Base-by-base conservation (phyloP, 2,797 vertebrate species). In the Sebastes itinus region DNA sequence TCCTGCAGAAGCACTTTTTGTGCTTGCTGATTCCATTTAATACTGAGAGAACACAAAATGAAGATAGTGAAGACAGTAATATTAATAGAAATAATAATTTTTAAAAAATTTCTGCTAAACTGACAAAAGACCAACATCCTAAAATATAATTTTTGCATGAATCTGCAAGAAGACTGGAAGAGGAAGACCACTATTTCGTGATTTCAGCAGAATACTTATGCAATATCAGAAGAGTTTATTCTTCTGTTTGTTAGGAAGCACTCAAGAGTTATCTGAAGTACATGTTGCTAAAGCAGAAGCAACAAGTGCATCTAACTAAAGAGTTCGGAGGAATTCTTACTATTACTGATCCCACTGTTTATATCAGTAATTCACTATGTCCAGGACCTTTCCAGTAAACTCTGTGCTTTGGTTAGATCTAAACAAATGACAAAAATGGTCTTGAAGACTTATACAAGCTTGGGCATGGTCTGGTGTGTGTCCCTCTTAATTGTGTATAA, bases 351-450 rank as follows among this genome's bases (percentile, higher is more conserved):
- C 72, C 70, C 33, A 58, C 64, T 89, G 84, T 91, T 92, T 90
- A 89, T 72, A 62, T 77, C 75, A 70, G 49, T 75, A 81, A 82
- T 28, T 79, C 65, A 60, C 20, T 12, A 20, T 52, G 42, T 78
- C 27, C 42, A 56, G 20, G n/a, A 7, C 12, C 63, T 85, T 92
- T 88, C 90, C 89, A 84, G 80, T 76, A 62, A 92, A 91, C 59
- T 68, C 20, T 60, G 82, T 60, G 82, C 76, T 89, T 87, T 81
- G 46, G 65, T 88, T 76, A 20, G 55, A 62, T 65, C 70, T 55
- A 92, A 90, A 92, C 85, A 90, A 87, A 76, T 84, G 52, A 87
- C 49, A 80, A 77, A 91, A 79, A 85, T 83, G 25, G 66, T 82
- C 61, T 80, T 38, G 18, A 68, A 75, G 56, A 69, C 49, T 28